Percentiles rank a stretch among this genome's conserved stretches.
Conservation (phyloP, 1,140 invertebrate genomes). For the Chionoecetes opilio region DNA sequence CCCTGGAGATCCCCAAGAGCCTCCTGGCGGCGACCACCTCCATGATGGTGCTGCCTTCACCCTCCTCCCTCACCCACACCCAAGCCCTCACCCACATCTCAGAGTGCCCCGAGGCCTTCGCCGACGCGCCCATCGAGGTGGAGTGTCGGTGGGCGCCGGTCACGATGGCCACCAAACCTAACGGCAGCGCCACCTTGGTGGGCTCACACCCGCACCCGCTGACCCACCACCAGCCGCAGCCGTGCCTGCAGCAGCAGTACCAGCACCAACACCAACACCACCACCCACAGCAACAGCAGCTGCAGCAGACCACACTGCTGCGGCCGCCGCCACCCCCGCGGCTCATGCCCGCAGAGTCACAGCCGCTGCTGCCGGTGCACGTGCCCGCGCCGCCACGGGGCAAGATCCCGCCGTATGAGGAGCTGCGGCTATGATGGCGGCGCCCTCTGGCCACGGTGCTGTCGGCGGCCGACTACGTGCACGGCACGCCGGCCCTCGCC, state of each 20-base stretch:
- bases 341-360: constrained; percentile 67
- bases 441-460: constrained; percentile 81
- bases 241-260: neutral
- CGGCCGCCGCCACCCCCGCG: constrained; percentile 70
- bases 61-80: constrained; percentile 68
- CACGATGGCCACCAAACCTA: constrained; percentile 72
- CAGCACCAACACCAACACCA: constrained; percentile 46
- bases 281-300: constrained; percentile 48
- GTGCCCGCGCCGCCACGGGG: constrained; percentile 77
- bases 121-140: constrained; percentile 66
- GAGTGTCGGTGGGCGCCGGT: constrained; percentile 44
- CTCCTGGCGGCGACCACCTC: constrained; percentile 63
- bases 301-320: constrained; percentile 42
- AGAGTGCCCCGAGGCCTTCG: constrained; percentile 80
- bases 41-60: constrained; percentile 70
- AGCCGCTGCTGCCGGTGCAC: constrained; percentile 76
- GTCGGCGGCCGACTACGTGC: constrained; percentile 58
- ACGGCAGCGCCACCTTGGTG: constrained; percentile 76
- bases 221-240: neutral
- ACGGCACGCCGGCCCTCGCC: constrained; percentile 31
- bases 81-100: constrained; percentile 80
- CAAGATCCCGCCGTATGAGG: constrained; percentile 79
- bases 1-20: constrained; percentile 75
- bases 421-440: constrained; percentile 80
- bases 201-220: constrained; percentile 14